phyloP scores from a whole-genome alignment of 2,113 vertebrate genomes.

The Phasianus colchicus region DNA sequence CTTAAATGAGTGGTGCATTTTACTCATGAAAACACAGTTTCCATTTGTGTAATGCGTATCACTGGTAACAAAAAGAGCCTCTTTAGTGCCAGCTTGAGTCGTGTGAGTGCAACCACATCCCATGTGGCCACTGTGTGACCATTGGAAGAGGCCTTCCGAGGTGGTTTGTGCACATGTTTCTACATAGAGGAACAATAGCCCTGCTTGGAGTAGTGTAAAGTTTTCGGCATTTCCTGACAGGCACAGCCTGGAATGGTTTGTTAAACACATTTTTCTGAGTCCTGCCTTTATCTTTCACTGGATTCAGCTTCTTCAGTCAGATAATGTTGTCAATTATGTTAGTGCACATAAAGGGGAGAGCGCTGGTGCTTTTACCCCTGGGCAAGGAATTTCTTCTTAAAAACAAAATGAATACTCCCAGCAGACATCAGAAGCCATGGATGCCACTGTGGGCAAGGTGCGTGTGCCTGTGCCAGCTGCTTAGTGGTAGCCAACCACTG shows the following conservation, averaged over 20 bases:
- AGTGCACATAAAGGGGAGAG: neutral
- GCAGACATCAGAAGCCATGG: neutral
- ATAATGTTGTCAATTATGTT: neutral
- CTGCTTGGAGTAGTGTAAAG: neutral
- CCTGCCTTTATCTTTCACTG: neutral
- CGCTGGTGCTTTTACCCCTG: accelerated
- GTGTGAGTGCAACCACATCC: accelerated
- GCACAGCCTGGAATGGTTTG: neutral
- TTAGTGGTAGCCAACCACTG: neutral
- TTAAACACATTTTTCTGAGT: neutral
- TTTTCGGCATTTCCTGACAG: neutral
- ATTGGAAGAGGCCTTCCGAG: neutral
- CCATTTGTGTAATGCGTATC: neutral
- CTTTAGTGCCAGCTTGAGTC: neutral
- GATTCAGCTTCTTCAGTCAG: neutral
- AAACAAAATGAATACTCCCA: neutral
- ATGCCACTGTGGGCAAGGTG: neutral
- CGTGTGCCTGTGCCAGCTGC: neutral
- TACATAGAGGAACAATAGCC: neutral
- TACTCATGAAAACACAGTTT: neutral
- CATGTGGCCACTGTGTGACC: neutral
- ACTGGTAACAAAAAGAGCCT: neutral
- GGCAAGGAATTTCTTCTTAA: neutral
- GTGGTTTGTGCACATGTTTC: neutral
- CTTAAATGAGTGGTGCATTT: neutral